Percentiles rank a stretch among this genome's conserved stretches.
Conservation (phyloP, 2,888 invertebrate species). For the Tortrix viridana region DNA sequence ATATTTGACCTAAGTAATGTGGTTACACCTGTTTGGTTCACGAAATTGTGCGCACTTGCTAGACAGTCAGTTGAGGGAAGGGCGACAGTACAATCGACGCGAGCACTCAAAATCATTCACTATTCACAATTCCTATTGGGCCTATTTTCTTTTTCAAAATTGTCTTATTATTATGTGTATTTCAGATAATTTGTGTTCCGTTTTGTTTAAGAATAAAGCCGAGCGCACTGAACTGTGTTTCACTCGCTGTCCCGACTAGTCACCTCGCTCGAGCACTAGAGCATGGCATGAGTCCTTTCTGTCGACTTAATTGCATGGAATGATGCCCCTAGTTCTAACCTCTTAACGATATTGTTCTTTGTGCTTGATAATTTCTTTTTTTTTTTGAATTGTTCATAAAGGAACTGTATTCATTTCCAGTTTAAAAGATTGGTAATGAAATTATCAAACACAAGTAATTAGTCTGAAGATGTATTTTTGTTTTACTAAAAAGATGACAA, state of each 20-base stretch:
- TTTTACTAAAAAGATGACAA: conserved; percentile 34
- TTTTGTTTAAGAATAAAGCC: conserved; percentile 78
- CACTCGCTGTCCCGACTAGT: conserved; percentile 75
- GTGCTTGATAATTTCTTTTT: conserved; percentile 57
- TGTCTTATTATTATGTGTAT: conserved; percentile 61
- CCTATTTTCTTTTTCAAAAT: conserved; percentile 66
- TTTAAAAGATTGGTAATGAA: conserved; percentile 35
- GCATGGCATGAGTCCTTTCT: conserved; percentile 75
- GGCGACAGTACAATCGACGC: conserved; percentile 47
- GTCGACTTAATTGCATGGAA: conserved; percentile 73
- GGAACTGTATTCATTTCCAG: neutral
- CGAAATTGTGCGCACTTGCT: conserved; percentile 31
- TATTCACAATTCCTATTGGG: conserved; percentile 62
- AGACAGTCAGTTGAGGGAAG: conserved; percentile 46
- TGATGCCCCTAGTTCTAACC: conserved; percentile 45
- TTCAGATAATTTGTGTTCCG: conserved; percentile 61
- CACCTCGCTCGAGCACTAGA: conserved; percentile 71
- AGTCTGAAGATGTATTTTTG: conserved; percentile 1
- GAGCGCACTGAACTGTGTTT: conserved; percentile 82
- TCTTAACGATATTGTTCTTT: conserved; percentile 46
- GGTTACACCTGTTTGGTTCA: conserved; percentile 26
- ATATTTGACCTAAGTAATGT: conserved; percentile 36
- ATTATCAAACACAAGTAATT: conserved; percentile 52
- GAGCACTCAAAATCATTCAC: conserved; percentile 70
- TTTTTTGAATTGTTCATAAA: neutral